Conservation (phyloP, 2,888 invertebrate genomes). For the Euzophera pinguis region DNA sequence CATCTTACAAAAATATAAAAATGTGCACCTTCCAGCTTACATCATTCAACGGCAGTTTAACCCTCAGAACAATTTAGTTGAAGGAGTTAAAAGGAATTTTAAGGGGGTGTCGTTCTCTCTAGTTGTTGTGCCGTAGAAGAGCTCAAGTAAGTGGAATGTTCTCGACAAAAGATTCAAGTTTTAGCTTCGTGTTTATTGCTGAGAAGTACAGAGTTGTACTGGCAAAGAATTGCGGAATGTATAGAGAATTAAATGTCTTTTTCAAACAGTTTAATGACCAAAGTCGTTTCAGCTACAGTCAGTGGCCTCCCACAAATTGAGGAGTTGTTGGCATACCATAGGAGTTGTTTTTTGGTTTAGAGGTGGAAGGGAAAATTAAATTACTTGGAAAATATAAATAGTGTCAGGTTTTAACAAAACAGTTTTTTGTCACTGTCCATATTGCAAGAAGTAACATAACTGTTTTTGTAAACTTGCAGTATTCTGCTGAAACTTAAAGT, state of each 20-base stretch:
- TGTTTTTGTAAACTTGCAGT: not conserved
- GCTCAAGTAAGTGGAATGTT: slow-evolving; percentile 21
- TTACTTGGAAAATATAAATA: too few relatives aligned
- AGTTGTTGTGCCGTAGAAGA: slow-evolving; percentile 17
- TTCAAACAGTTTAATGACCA: too few relatives aligned
- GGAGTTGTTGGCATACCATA: too few relatives aligned
- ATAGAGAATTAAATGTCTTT: not conserved
- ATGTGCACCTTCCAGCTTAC: slow-evolving; percentile 12
- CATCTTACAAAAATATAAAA: not conserved
- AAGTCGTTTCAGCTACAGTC: too few relatives aligned
- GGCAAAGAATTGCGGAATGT: not conserved
- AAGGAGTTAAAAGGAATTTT: slow-evolving; percentile 40
- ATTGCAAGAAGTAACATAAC: not conserved
- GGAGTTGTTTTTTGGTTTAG: too few relatives aligned
- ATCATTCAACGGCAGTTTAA: slow-evolving; percentile 22
- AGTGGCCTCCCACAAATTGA: too few relatives aligned
- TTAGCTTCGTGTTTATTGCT: slow-evolving; percentile 19
- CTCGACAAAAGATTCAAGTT: slow-evolving; percentile 21
- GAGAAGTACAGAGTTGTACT: slow-evolving; percentile 1
- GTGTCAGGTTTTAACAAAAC: too few relatives aligned
- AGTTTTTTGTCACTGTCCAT: too few relatives aligned
- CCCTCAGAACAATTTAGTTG: slow-evolving; percentile 32
- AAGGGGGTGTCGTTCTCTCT: slow-evolving; percentile 34
- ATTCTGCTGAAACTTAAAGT: too few relatives aligned
- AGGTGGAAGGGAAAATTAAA: too few relatives aligned